Evolutionary conservation across 2,113 vertebrate species (phyloP).

Genomic region (Odocoileus virginianus): DNA sequence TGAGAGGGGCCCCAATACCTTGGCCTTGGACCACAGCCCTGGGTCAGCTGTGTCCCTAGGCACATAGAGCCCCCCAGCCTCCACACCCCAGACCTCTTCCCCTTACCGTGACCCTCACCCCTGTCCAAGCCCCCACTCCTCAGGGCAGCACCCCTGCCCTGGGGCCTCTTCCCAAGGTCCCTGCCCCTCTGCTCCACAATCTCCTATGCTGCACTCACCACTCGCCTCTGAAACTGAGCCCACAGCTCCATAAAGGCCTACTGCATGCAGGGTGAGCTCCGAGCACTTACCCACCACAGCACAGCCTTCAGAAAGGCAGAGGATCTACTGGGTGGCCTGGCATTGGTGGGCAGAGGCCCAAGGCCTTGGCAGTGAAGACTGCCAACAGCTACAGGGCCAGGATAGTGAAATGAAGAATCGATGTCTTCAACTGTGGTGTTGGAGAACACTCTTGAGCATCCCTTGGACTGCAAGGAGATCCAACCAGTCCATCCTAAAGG

Average conservation of each 20-base stretch:
- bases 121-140: background rate
- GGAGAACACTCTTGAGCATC: background rate
- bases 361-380: background rate
- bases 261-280: accelerated
- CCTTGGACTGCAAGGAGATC: background rate
- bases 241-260: background rate
- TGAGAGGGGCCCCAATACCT: background rate
- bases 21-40: background rate
- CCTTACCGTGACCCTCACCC: background rate
- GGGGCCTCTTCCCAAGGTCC: too few species aligned
- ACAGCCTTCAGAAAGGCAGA: too few species aligned
- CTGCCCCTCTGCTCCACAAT: background rate
- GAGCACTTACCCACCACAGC: background rate
- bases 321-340: background rate
- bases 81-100: too few species aligned
- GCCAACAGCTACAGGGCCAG: background rate
- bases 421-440: background rate
- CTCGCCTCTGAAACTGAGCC: background rate
- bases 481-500: background rate
- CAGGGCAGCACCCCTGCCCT: background rate
- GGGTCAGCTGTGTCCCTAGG: background rate
- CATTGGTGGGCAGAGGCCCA: background rate
- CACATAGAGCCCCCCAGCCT: background rate
- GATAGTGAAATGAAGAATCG: background rate
- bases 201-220: accelerated